These are phyloP conservation scores for Cephus spinipes DNA, from an alignment of 2,888 invertebrate species.

Conservation along the genomic window DNA sequence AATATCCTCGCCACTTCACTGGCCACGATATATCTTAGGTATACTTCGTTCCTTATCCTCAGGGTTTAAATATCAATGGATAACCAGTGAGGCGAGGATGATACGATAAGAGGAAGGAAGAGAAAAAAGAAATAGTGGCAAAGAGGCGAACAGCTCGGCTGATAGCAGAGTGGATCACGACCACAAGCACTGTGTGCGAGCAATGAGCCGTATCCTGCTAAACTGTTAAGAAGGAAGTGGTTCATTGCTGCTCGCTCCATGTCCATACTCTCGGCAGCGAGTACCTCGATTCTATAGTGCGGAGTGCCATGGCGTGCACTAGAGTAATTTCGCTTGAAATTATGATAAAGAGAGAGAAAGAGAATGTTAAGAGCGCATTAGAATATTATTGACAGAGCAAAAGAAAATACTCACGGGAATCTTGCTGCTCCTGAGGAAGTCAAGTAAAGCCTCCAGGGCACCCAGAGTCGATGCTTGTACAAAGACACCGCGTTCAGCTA, in stretches of 20 bases:
- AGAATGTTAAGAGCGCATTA: constrained; percentile 25
- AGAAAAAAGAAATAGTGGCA: not conserved
- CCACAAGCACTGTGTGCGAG: constrained; percentile 58
- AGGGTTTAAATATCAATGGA: not conserved
- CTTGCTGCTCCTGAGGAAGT: constrained; percentile 90
- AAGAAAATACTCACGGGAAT: constrained; percentile 84
- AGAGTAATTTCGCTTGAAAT: not conserved
- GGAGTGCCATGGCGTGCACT: constrained; percentile 7
- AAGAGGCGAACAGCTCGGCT: constrained; percentile 37
- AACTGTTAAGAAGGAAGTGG: constrained; percentile 68
- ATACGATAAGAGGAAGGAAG: not conserved
- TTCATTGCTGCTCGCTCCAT: constrained; percentile 63
- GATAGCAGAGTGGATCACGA: constrained; percentile 61
- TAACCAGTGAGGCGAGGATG: not conserved
- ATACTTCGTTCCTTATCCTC: not conserved
- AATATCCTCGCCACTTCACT: not conserved
- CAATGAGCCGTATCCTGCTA: constrained; percentile 68
- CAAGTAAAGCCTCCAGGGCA: constrained; percentile 95
- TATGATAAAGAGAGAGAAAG: constrained; percentile 8
- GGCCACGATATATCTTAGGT: not conserved
- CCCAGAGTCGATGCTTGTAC: constrained; percentile 99
- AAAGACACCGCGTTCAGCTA: constrained; percentile 93
- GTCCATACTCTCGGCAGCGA: constrained; percentile 26
- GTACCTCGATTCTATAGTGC: constrained; percentile 18
- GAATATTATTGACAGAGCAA: constrained; percentile 5